A percentile compares a stretch with the other conserved stretches of the same genome.
Evolutionary conservation across 2,888 invertebrate species (phyloP).

Genomic region (Lithosia quadra): DNA sequence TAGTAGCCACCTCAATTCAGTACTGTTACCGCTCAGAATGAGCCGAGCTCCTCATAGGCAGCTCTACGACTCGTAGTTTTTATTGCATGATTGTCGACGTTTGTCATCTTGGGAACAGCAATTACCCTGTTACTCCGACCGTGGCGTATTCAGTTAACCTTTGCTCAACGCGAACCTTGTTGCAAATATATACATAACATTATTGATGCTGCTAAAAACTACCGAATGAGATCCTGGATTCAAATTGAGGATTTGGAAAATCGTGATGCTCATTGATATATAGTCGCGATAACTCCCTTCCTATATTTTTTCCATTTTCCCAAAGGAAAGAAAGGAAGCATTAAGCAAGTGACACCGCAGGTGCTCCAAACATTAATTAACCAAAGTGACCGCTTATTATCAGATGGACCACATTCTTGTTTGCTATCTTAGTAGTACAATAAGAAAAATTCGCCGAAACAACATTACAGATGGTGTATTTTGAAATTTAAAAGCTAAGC

Average conservation of each 20-base stretch:
- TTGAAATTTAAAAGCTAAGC: neutral
- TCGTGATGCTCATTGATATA: neutral
- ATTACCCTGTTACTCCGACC: constrained; percentile 67
- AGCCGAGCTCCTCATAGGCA: constrained; percentile 37
- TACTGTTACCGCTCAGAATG: constrained; percentile 26
- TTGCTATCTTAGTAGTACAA: neutral
- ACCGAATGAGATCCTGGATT: neutral
- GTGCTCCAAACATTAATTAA: too few species aligned
- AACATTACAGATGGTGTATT: neutral
- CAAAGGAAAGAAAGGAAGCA: neutral
- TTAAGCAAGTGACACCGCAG: neutral
- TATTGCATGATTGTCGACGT: constrained; percentile 74
- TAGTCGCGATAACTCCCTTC: neutral
- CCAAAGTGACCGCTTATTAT: too few species aligned
- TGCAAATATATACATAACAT: constrained; percentile 33
- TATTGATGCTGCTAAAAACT: neutral
- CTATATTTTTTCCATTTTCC: neutral
- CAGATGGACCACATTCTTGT: neutral
- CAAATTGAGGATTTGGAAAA: neutral
- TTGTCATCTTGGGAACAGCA: constrained; percentile 64
- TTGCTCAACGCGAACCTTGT: constrained; percentile 37
- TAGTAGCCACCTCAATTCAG: constrained; percentile 7
- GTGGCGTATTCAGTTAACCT: constrained; percentile 58
- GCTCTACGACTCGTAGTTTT: constrained; percentile 54
- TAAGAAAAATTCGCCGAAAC: neutral